Percentiles rank a stretch among this genome's conserved stretches.
Conservation (phyloP, 2,797 vertebrate species). For the Macroramphosus scolopax region DNA sequence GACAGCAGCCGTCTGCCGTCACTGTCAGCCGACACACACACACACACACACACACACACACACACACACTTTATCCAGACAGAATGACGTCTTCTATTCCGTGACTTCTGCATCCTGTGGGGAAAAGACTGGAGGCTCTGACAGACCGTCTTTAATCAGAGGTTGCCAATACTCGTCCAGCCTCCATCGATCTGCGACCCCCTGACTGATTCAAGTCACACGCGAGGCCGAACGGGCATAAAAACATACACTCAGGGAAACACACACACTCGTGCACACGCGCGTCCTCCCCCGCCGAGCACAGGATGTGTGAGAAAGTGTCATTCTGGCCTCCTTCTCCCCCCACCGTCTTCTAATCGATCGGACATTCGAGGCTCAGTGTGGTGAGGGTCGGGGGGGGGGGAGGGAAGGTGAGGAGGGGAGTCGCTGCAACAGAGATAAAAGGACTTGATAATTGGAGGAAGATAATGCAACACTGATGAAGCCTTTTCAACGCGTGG, state of each 20-base stretch:
- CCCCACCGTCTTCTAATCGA: conserved; percentile 68
- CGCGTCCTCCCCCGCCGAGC: conserved; percentile 21
- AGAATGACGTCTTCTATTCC: conserved; percentile 14
- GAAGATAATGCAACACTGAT: not conserved
- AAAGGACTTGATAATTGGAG: conserved; percentile 59
- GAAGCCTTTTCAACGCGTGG: no score
- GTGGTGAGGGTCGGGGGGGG: conserved; percentile 15
- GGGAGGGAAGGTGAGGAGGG: not conserved
- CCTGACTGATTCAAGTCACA: conserved; percentile 34
- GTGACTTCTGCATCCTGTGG: conserved; percentile 15
- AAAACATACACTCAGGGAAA: not conserved
- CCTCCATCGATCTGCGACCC: conserved; percentile 54
- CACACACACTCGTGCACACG: not conserved
- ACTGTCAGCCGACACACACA: no score
- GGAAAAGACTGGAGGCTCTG: conserved; percentile 38
- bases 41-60: no score
- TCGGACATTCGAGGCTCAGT: conserved; percentile 46
- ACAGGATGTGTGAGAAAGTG: conserved; percentile 55
- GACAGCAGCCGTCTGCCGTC: conserved; percentile 23
- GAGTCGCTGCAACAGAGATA: not conserved
- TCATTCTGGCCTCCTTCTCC: conserved; percentile 56
- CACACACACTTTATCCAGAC: conserved; percentile 13
- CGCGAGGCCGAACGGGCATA: conserved; percentile 17
- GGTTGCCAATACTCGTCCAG: conserved; percentile 58
- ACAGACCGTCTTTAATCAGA: conserved; percentile 60